A percentile compares a stretch with the other conserved stretches of the same genome.
Evolutionary conservation across 2,113 vertebrate genomes (phyloP).

Genomic region (Neotoma lepida): DNA sequence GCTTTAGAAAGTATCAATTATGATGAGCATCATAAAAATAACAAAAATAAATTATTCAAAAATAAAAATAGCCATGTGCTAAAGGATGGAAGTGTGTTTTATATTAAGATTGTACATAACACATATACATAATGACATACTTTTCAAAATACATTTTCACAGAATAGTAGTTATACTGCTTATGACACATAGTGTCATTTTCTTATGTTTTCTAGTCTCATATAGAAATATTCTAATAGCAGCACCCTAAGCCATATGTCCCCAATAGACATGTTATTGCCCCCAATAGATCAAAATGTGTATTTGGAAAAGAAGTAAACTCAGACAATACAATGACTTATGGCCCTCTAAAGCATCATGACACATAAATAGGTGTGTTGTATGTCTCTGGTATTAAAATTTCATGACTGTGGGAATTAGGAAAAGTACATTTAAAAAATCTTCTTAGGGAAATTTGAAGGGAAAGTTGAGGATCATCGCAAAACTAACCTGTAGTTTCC

Average conservation of each 20-base stretch:
- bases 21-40: background rate
- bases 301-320: background rate
- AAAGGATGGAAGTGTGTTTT: background rate
- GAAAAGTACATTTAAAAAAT: background rate
- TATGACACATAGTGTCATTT: background rate
- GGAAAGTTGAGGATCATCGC: background rate
- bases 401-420: background rate
- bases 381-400: background rate
- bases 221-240: background rate
- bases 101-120: background rate
- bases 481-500: background rate
- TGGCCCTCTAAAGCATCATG: background rate
- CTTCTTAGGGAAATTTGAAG: too few species aligned
- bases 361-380: background rate
- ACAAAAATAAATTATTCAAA: background rate
- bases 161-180: background rate
- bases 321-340: background rate
- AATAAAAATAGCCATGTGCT: background rate
- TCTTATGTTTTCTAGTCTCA: background rate
- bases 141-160: slow-evolving; percentile 9
- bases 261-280: background rate
- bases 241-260: background rate
- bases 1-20: background rate
- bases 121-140: background rate
- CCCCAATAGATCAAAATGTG: background rate